Percentiles rank a stretch among this genome's conserved stretches.
Conservation (phyloP, 2,113 vertebrate genomes). For the Epinephelus cyanopodus region DNA sequence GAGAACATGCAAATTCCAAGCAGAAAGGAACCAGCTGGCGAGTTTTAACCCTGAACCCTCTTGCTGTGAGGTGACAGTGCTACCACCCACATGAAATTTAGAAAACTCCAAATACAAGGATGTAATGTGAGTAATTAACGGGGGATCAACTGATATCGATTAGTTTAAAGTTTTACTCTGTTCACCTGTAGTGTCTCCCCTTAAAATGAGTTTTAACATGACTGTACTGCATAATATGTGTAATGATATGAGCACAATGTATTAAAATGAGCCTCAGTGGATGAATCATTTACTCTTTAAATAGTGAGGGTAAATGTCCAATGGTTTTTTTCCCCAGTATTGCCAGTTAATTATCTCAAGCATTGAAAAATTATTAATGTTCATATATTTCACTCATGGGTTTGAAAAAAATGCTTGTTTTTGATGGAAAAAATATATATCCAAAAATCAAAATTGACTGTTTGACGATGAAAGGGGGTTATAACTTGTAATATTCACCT, state of each 20-base stretch:
- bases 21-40: too few relatives aligned
- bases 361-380: neutral
- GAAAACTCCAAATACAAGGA: too few relatives aligned
- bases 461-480: constrained; percentile 30
- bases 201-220: neutral
- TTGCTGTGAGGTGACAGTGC: too few relatives aligned
- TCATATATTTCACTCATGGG: neutral
- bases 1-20: too few relatives aligned
- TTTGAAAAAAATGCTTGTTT: neutral
- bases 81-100: too few relatives aligned
- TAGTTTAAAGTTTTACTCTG: too few relatives aligned
- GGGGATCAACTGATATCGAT: too few relatives aligned
- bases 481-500: constrained; percentile 23
- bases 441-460: constrained; percentile 42
- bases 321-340: neutral
- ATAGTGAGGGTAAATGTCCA: too few relatives aligned
- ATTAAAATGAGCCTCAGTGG: neutral
- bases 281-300: neutral
- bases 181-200: too few relatives aligned
- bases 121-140: too few relatives aligned
- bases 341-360: neutral
- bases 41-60: too few relatives aligned
- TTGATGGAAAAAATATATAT: neutral
- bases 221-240: neutral
- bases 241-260: neutral